These are phyloP conservation scores for Tigriopus japonicus DNA, from an alignment of 1,140 invertebrate species.

Conservation along the genomic window DNA sequence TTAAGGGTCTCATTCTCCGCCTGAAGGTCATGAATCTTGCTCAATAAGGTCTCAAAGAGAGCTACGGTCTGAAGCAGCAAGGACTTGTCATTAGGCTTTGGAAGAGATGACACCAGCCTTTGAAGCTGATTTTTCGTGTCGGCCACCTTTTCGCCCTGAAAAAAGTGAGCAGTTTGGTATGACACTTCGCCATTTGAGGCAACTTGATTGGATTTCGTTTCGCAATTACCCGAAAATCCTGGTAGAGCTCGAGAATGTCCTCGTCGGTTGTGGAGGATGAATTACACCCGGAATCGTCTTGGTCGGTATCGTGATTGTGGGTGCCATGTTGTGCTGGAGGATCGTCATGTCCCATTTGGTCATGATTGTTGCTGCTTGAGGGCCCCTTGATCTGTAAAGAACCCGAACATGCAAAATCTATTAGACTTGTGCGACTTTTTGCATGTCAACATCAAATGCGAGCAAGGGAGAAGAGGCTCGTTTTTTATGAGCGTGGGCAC, in stretches of 20 bases:
- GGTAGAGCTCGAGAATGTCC: slow-evolving; percentile 2
- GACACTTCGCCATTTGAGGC: too few relatives aligned
- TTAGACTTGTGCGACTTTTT: too few relatives aligned
- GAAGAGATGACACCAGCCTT: background rate
- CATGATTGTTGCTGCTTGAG: too few relatives aligned
- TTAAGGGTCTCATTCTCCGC: slow-evolving; percentile 1
- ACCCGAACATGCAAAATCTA: too few relatives aligned
- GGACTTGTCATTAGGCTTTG: slow-evolving; percentile 1
- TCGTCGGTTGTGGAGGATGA: slow-evolving; percentile 5
- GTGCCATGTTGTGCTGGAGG: too few relatives aligned
- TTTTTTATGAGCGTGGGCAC: too few relatives aligned
- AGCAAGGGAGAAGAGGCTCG: too few relatives aligned
- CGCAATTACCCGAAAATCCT: slow-evolving; percentile 4
- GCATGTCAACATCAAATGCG: too few relatives aligned
- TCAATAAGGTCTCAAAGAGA: slow-evolving; percentile 6
- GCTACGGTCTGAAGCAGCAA: slow-evolving; percentile 9
- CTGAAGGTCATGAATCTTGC: slow-evolving; percentile 7
- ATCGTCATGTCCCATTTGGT: too few relatives aligned
- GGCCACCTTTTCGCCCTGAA: slow-evolving; percentile 6
- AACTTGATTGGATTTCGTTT: too few relatives aligned
- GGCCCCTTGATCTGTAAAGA: too few relatives aligned
- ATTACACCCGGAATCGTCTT: background rate
- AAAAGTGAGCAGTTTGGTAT: background rate
- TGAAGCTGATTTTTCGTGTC: background rate
- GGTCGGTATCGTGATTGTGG: background rate